Conservation (phyloP, 2,113 vertebrate genomes). For the Callopanchax toddi region DNA sequence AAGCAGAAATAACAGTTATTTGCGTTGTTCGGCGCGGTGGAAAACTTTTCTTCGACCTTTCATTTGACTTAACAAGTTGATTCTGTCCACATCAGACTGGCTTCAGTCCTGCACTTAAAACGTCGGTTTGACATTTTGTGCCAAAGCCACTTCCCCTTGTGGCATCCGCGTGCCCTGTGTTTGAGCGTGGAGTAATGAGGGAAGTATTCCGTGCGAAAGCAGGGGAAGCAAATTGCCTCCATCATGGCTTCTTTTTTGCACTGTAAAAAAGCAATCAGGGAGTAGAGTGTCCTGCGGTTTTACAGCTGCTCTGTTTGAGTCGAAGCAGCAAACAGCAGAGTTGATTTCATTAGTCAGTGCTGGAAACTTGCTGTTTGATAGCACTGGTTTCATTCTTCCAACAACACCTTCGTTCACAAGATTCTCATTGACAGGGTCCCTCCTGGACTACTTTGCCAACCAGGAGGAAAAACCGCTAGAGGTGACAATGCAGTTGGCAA, state of each 20-base stretch:
- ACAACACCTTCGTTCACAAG: conserved; percentile 12
- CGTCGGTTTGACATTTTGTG: conserved; percentile 63
- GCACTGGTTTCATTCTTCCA: neutral
- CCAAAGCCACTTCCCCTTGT: conserved; percentile 75
- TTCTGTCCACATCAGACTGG: conserved; percentile 65
- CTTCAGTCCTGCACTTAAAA: conserved; percentile 67
- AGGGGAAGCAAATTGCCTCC: conserved; percentile 55
- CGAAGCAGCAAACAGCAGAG: conserved; percentile 23
- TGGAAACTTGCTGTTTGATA: conserved; percentile 21
- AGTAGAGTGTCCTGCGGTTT: conserved; percentile 34
- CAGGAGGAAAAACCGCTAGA: conserved; percentile 62
- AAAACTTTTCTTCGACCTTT: conserved; percentile 74
- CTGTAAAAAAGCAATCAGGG: conserved; percentile 54
- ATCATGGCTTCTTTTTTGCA: conserved; percentile 50
- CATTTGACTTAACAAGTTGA: conserved; percentile 74
- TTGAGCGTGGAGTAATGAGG: conserved; percentile 63
- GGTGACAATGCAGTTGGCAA: conserved; percentile 71
- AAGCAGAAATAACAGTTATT: conserved; percentile 42
- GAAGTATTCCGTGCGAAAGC: conserved; percentile 56
- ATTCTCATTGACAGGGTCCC: conserved; percentile 34
- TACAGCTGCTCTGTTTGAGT: conserved; percentile 41
- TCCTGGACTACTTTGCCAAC: conserved; percentile 50
- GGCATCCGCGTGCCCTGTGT: conserved; percentile 60
- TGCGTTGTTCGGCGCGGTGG: conserved; percentile 38
- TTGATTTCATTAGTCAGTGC: conserved; percentile 21